Evolutionary conservation across 2,888 invertebrate genomes (phyloP), one percentile per base, ranked within the genome.

Genomic region (Eilema griseolum): DNA sequence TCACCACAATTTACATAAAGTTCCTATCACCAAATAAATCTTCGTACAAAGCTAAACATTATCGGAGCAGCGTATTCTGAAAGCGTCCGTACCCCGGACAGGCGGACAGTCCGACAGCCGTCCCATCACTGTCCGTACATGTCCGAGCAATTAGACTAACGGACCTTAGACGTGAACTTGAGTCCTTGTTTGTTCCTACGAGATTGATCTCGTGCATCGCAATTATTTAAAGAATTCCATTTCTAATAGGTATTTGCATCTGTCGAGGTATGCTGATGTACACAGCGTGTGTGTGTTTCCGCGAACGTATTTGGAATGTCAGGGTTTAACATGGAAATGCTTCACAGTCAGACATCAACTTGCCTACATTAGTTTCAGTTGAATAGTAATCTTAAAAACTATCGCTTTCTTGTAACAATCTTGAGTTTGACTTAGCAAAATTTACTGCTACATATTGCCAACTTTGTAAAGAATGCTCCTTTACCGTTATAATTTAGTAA

Each of bases 131-230:
- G 92, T 91, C 90, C 80, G 77, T 71, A 70, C 73, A 81, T 77
- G 80, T 83, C 83, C 82, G 74, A 86, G 91, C 92, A 93, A 93
- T 93, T 93, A 93, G 89, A 89, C 87, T 91, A 92, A 91, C 90
- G 88, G 90, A 82, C 78, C 77, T 78, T 77, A 71, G 80, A 80
- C 83, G 82, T 88, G 87, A 84, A 83, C 85, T 85, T 80, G 81
- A 77, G 76, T 83, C 83, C 82, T 82, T 80, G 82, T 84, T 80
- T 85, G 77, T 80, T 76, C 71, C 63, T 74, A 73, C 70, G 77
- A 80, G 81, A 81, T 78, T 64, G 76, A 75, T 83, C 83, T 81
- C 63, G 78, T 75, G 74, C 78, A 77, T 81, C 70, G 80, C 82
- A 81, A 82, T 82, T 79, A 83, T 81, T 73, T 73, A 71, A 61